These are phyloP conservation scores for Platynereis dumerilii DNA, from an alignment of 2,888 invertebrate genomes.

Conservation along the genomic window DNA sequence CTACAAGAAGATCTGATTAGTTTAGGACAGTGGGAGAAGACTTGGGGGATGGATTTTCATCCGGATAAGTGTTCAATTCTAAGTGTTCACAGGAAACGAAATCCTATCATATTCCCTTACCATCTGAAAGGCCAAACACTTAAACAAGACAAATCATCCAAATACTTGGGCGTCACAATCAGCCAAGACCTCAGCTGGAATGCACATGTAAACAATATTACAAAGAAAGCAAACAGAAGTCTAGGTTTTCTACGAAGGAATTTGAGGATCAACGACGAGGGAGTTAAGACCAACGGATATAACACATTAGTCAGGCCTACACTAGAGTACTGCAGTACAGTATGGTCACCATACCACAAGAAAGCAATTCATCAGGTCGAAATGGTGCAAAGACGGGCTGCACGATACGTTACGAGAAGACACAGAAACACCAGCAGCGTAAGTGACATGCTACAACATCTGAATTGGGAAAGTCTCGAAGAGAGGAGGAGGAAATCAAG, in stretches of 20 bases:
- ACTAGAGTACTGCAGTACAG: not conserved
- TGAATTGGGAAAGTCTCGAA: not conserved
- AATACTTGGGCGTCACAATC: constrained; percentile 4
- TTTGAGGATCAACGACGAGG: not conserved
- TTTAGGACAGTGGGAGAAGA: not conserved
- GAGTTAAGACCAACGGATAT: not conserved
- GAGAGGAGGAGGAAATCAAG: not conserved
- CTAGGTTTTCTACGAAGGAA: constrained; percentile 1
- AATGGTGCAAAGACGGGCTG: not conserved
- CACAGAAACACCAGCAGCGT: not conserved
- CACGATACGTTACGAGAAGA: not conserved
- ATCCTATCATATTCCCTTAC: not conserved
- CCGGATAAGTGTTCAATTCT: not conserved
- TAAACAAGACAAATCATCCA: not conserved
- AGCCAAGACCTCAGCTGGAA: not conserved
- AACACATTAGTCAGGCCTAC: not conserved
- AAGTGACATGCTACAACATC: not conserved
- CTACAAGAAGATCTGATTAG: not conserved
- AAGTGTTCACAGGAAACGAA: not conserved
- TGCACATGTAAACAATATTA: not conserved
- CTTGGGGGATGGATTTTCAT: not conserved
- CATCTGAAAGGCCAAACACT: not conserved
- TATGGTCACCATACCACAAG: not conserved
- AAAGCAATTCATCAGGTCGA: not conserved
- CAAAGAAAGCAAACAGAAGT: not conserved